Conservation (phyloP, 2,797 vertebrate species). For the Xenopus petersii region DNA sequence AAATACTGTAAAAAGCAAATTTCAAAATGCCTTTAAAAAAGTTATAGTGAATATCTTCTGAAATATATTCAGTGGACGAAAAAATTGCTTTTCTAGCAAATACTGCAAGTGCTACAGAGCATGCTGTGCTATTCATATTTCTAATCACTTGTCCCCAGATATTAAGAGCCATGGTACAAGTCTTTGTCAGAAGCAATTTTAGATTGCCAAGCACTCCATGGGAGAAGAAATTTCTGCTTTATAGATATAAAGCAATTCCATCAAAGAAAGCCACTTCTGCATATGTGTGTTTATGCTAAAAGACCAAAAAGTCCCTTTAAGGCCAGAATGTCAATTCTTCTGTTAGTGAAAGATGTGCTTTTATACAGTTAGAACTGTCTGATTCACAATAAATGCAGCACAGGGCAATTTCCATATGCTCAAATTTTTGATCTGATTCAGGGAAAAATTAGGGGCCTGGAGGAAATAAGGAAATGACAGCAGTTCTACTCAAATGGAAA, state of each 20-base stretch:
- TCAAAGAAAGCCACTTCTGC: background rate
- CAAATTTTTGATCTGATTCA: too few relatives aligned
- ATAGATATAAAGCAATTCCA: conserved; percentile 10
- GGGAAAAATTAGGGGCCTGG: too few relatives aligned
- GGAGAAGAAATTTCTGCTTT: conserved; percentile 49
- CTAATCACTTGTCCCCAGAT: conserved; percentile 9
- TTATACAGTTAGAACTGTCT: too few relatives aligned
- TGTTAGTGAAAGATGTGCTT: too few relatives aligned
- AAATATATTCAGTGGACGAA: background rate
- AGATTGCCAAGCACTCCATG: background rate
- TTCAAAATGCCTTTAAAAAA: background rate
- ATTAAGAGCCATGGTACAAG: conserved; percentile 19
- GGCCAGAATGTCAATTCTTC: too few relatives aligned
- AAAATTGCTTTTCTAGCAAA: background rate
- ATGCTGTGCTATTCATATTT: conserved; percentile 12
- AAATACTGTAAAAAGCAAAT: too few relatives aligned
- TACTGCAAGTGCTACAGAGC: background rate
- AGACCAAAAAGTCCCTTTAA: too few relatives aligned
- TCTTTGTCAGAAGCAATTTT: conserved; percentile 26
- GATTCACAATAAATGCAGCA: too few relatives aligned
- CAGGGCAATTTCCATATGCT: too few relatives aligned
- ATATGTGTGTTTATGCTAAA: too few relatives aligned
- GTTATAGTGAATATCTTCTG: background rate
- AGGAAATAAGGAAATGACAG: too few relatives aligned
- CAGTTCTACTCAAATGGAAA: too few relatives aligned